Evolutionary conservation across 2,888 invertebrate genomes (phyloP).

Genomic region (Leucophenga maculata): DNA sequence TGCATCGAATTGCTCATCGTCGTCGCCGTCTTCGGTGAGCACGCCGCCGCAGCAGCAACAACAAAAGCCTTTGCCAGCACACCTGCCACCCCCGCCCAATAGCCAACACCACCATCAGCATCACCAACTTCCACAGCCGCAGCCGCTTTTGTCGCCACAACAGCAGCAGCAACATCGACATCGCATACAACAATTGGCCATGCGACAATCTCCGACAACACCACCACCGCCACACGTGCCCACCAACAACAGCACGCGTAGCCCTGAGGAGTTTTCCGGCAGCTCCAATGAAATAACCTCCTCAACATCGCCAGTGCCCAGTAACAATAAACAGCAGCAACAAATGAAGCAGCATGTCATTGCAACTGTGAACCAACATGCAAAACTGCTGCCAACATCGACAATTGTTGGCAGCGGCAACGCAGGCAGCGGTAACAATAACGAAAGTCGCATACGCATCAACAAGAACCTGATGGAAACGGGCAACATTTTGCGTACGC

Average conservation of each 20-base stretch:
- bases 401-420: constrained; percentile 37
- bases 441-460: constrained; percentile 69
- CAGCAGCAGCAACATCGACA: constrained; percentile 23
- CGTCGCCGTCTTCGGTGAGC: constrained; percentile 34
- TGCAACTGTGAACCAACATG: constrained; percentile 70
- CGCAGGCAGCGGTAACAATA: constrained; percentile 44
- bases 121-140: constrained; percentile 23
- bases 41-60: constrained; percentile 48
- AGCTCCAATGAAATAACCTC: constrained; percentile 78
- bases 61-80: constrained; percentile 43
- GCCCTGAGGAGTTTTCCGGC: constrained; percentile 74
- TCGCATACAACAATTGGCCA: constrained; percentile 34
- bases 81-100: constrained; percentile 40
- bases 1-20: constrained; percentile 40
- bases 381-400: constrained; percentile 64
- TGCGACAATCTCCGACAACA: constrained; percentile 37
- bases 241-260: constrained; percentile 50
- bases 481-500: constrained; percentile 58
- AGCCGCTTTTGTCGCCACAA: constrained; percentile 12
- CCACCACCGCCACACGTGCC: constrained; percentile 44
- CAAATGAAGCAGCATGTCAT: constrained; percentile 58
- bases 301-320: constrained; percentile 76
- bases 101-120: constrained; percentile 37
- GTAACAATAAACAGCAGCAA: constrained; percentile 42
- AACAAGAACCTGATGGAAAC: constrained; percentile 70